phyloP scores from a whole-genome alignment of 2,113 vertebrate genomes.

The Heloderma charlesbogerti region DNA sequence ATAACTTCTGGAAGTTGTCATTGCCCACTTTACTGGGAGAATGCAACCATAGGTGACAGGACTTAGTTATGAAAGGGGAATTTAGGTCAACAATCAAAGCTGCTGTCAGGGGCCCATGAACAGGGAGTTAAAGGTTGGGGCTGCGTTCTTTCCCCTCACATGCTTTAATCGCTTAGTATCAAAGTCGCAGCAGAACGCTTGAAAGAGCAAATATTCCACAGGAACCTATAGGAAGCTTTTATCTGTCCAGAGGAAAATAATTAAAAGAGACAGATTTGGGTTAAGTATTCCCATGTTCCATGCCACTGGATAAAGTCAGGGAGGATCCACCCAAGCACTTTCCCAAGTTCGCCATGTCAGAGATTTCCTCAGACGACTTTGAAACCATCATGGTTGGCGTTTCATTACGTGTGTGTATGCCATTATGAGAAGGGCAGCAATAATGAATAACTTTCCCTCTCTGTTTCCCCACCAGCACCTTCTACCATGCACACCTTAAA shows the following conservation, averaged over 20 bases:
- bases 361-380: conserved; percentile 57
- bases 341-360: conserved; percentile 61
- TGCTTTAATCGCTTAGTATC: conserved; percentile 83
- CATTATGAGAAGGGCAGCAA: not conserved
- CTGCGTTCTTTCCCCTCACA: conserved; percentile 68
- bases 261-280: conserved; percentile 85
- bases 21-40: conserved; percentile 65
- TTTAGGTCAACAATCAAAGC: conserved; percentile 83
- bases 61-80: conserved; percentile 77
- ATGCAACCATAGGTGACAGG: conserved; percentile 76
- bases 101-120: conserved; percentile 76
- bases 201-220: conserved; percentile 83
- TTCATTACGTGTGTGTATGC: not conserved
- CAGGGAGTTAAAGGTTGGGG: conserved; percentile 77
- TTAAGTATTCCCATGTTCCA: conserved; percentile 80
- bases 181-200: conserved; percentile 80
- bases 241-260: conserved; percentile 82
- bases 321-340: conserved; percentile 71
- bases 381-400: conserved; percentile 36
- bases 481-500: conserved; percentile 53
- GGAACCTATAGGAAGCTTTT: conserved; percentile 85
- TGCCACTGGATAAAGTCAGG: conserved; percentile 68
- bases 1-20: conserved; percentile 67
- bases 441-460: conserved; percentile 33
- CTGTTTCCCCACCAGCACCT: conserved; percentile 2